Evolutionary conservation across 2,797 vertebrate genomes (phyloP), one percentile per base, ranked within the genome.

Genomic region (Pseudochromis fuscus): DNA sequence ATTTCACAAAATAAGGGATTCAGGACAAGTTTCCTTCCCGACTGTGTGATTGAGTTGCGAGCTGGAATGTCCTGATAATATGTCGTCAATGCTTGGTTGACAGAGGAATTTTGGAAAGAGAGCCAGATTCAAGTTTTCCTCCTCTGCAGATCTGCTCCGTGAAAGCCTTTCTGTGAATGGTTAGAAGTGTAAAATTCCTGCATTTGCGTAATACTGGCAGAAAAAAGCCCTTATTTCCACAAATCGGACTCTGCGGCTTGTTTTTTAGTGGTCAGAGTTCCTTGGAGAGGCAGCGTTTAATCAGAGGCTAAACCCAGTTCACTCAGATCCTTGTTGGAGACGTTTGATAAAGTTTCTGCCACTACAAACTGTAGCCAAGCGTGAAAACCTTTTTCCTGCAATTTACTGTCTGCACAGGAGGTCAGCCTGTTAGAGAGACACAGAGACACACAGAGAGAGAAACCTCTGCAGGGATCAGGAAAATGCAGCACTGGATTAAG

Each of bases 381-480:
- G 67, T 90, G 81, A 85, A 89, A 90, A 85, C 68, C 84, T 49
- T 72, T 90, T 93, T 93, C 89, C 92, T 92, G 88, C 82, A 91
- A 91, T 93, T 92, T 91, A 90, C 67, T 76, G 79, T 92, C 84
- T 85, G 81, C 86, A 79, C 79, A 79, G 71, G 84, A 86, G 86
- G 78, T 73, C 77, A 61, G 74, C 33, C 45, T 61, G 63, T 57
- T 53, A 7, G 56, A 52, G 71, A 8, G n/a, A n/a, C n/a, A n/a
- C n/a, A n/a, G n/a, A n/a, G n/a, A n/a, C n/a, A n/a, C n/a, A n/a
- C n/a, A n/a, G 40, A 25, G 64, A 67, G 31, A 67, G 60, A 72
- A 79, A n/a, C 33, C 62, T 82, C 49, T 18, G 25, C 45, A 49
- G 72, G 66, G 37, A 70, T 72, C 65, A 51, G 67, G 21, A 72